phyloP scores from a whole-genome alignment of 2,888 invertebrate genomes.

The Drosophila peninsularis region DNA sequence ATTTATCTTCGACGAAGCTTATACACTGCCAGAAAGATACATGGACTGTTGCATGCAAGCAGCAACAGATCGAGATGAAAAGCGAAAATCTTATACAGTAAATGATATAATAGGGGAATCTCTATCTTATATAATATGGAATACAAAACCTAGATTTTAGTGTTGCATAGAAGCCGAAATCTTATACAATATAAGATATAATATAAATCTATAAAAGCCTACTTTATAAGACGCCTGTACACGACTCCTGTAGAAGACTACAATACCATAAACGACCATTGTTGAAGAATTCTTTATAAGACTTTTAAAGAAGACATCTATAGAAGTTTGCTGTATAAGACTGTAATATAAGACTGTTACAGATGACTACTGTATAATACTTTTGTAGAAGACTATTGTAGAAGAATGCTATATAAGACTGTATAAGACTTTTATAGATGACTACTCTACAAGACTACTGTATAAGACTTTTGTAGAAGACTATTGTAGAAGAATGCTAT shows the following conservation, averaged over 20 bases:
- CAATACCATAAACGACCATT: too few relatives aligned
- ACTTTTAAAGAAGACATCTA: too few relatives aligned
- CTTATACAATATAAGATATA: too few relatives aligned
- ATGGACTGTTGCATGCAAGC: not conserved
- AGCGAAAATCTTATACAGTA: not conserved
- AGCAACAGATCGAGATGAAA: not conserved
- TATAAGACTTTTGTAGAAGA: not conserved
- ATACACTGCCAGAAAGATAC: not conserved
- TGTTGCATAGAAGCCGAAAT: too few relatives aligned
- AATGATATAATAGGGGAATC: not conserved
- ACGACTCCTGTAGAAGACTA: too few relatives aligned
- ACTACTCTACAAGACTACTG: not conserved
- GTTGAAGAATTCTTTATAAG: too few relatives aligned
- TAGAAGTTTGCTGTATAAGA: too few relatives aligned
- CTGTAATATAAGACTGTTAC: too few relatives aligned
- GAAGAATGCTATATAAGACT: not conserved
- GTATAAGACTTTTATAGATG: not conserved
- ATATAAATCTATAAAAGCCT: too few relatives aligned
- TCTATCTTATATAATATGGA: too few relatives aligned
- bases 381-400: not conserved
- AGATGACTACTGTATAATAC: not conserved
- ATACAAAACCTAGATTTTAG: too few relatives aligned
- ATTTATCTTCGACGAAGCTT: slow-evolving; percentile 20
- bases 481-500: not conserved
- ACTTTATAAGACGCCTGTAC: too few relatives aligned